A percentile compares a stretch with the other conserved stretches of the same genome.
Evolutionary conservation across 2,113 vertebrate species (phyloP).

Genomic region (Python bivittatus): DNA sequence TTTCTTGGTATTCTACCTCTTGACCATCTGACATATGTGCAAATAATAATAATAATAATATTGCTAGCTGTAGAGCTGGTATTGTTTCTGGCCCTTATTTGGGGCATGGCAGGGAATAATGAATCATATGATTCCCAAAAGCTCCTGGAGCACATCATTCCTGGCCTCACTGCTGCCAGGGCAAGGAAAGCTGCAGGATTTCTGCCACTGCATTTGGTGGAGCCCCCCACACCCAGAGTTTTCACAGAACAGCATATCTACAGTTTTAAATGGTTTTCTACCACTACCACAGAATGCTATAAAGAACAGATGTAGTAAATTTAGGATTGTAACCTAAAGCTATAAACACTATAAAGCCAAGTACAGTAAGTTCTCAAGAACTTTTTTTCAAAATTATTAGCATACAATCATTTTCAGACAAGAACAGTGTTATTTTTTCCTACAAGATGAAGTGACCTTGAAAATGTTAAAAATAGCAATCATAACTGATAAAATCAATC

Average conservation of each 20-base stretch:
- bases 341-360: neutral
- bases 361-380: neutral
- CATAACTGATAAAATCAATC: neutral
- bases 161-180: neutral
- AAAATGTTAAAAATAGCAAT: neutral
- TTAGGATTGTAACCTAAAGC: neutral
- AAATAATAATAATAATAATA: accelerated
- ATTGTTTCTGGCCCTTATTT: neutral
- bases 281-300: neutral
- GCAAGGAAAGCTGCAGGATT: neutral
- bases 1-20: neutral
- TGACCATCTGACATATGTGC: neutral
- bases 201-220: neutral
- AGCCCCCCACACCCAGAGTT: neutral
- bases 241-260: neutral
- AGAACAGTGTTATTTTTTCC: neutral
- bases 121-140: neutral
- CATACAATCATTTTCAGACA: neutral
- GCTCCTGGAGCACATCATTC: neutral
- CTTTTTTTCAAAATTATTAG: neutral
- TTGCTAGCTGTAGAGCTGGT: neutral
- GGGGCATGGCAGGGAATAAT: neutral
- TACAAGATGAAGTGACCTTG: neutral
- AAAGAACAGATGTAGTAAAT: neutral
- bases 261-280: neutral